Percentiles rank a stretch among this genome's conserved stretches.
These are phyloP conservation scores for Epicauta chinensis DNA, from an alignment of 1,140 invertebrate genomes.

Conservation along the genomic window DNA sequence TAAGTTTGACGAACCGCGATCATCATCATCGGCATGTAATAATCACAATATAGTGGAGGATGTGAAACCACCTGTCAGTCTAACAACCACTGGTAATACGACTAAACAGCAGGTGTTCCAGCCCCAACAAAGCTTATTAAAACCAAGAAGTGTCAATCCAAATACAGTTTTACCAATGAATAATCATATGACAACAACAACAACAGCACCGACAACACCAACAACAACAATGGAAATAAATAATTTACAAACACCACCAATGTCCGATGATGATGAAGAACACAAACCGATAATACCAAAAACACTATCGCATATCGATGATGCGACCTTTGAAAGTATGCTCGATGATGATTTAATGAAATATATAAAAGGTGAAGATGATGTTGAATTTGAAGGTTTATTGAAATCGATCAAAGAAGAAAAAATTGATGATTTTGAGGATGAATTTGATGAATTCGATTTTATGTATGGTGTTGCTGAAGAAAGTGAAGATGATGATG, in stretches of 20 bases:
- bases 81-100: conserved; percentile 6
- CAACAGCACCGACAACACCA: conserved; percentile 20
- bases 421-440: background rate
- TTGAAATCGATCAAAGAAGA: conserved; percentile 33
- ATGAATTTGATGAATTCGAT: background rate
- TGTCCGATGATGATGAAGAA: conserved; percentile 38
- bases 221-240: conserved; percentile 9
- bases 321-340: conserved; percentile 11
- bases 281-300: conserved; percentile 16
- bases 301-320: background rate
- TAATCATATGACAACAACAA: no score
- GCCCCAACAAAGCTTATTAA: conserved; percentile 9
- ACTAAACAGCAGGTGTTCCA: conserved; percentile 3
- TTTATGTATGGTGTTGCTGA: conserved; percentile 28
- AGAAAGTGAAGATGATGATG: conserved; percentile 35
- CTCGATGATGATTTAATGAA: conserved; percentile 28
- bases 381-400: conserved; percentile 32
- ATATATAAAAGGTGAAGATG: conserved; percentile 32
- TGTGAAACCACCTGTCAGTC: conserved; percentile 37
- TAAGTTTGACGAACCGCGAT: conserved; percentile 25
- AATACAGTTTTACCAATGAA: conserved; percentile 20
- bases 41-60: background rate
- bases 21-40: conserved; percentile 1
- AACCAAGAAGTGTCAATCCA: conserved; percentile 25
- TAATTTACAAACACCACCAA: conserved; percentile 39